Base-by-base conservation (phyloP, 2,888 invertebrate species). In the Drosophila nr. perissopoda region DNA sequence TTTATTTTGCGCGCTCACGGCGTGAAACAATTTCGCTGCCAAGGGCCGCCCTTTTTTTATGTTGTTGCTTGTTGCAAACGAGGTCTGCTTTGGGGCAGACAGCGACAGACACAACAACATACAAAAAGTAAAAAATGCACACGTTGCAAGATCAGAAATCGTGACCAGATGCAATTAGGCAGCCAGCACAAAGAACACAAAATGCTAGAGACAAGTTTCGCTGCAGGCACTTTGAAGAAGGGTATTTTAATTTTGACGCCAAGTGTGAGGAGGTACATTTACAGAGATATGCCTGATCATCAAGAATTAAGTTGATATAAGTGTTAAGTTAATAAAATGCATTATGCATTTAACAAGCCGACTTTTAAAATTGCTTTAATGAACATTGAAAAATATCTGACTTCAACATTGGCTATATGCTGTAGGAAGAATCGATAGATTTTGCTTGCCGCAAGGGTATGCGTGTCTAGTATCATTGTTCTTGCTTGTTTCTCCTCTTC, bases 151-250 rank as follows among this genome's bases (percentile, higher is more conserved):
- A 67, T 76, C 86, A 73, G 57, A 82, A 82, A 84, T 92, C 91
- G 91, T 91, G 91, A 91, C 92, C 88, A 77, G 83, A 90, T 90
- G 89, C 91, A 91, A 91, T 91, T 91, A 91, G 92, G 91, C 70
- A 73, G 73, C 31, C 29, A 42, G 27, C 70, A 60, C 59, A 58
- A 67, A 58, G 65, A 60, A 73, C 66, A 66, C 65, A 79, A 68
- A 79, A 77, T 67, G 58, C 51, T 49, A 58, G 36, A 54, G 62
- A 70, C 76, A 64, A 61, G 71, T 56, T 56, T 45, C 13, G 54
- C 29, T 16, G 54, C 33, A 52, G 29, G 10, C 13, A 21, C 34
- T 49, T 63, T 34, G n/a, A 21, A 29, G 38, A 40, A 33, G 38
- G 33, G 59, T 49, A 49, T 49, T 49, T 27, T 11, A 49, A 49